Evolutionary conservation across 2,888 invertebrate genomes (phyloP).

Genomic region (Rotaria macrura): DNA sequence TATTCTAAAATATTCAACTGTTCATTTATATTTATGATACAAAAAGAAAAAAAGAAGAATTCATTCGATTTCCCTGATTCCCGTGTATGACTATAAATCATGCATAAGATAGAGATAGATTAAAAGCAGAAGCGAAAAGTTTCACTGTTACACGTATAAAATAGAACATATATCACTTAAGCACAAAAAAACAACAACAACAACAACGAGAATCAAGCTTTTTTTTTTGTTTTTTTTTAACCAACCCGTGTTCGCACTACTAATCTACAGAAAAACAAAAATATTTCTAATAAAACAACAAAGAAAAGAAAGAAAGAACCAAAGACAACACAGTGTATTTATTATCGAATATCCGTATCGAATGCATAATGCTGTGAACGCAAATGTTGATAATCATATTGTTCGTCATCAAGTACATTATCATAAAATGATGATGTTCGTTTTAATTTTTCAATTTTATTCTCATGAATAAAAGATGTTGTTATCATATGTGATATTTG

Average conservation of each 20-base stretch:
- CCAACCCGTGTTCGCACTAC: not conserved
- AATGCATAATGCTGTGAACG: not conserved
- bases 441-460: not conserved
- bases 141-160: not conserved
- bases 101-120: not conserved
- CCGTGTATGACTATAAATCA: not conserved
- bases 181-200: not conserved
- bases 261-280: not conserved
- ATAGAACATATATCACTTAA: not conserved
- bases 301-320: not conserved
- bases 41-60: not conserved
- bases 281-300: not conserved
- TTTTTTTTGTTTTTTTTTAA: not conserved
- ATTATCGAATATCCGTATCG: conserved; percentile 12
- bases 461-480: not conserved
- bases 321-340: not conserved
- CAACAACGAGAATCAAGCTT: not conserved
- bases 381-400: not conserved
- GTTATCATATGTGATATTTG: not conserved
- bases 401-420: not conserved
- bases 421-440: conserved; percentile 8
- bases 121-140: not conserved
- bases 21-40: not conserved
- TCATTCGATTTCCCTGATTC: not conserved
- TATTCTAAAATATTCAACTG: not conserved